A percentile compares a stretch with the other conserved stretches of the same genome.
Evolutionary conservation across 2,113 vertebrate species (phyloP).

Genomic region (Taxidea taxus): DNA sequence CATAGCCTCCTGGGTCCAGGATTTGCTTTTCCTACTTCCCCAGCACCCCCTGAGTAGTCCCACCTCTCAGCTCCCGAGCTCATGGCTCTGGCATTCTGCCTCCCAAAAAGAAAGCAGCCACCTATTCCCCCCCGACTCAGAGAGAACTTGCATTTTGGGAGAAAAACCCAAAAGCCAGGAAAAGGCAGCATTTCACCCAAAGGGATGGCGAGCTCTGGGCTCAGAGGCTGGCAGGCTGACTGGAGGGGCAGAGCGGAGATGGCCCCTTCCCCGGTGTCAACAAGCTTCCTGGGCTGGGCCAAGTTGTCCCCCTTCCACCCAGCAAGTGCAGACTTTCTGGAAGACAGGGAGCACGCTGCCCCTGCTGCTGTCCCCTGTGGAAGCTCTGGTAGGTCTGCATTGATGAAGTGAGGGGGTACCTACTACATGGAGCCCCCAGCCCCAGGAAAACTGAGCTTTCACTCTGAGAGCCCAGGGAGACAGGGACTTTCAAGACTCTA

Average conservation of each 20-base stretch:
- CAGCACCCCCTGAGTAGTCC: too few relatives aligned
- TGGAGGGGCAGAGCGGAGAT: not conserved
- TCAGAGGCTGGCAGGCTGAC: not conserved
- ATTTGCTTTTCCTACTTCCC: not conserved
- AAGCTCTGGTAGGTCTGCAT: not conserved
- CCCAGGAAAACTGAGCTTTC: not conserved
- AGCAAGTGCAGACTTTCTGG: not conserved
- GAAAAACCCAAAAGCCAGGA: not conserved
- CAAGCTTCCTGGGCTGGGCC: not conserved
- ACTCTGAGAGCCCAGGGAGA: not conserved
- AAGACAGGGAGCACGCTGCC: not conserved
- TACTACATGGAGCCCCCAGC: fast-evolving
- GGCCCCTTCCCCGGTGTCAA: fast-evolving
- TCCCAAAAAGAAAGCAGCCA: not conserved
- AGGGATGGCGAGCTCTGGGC: too few relatives aligned
- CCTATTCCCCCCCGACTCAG: too few relatives aligned
- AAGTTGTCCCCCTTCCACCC: too few relatives aligned
- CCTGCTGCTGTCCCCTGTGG: not conserved
- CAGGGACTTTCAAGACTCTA: not conserved
- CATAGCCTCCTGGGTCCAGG: not conserved
- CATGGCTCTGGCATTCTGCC: not conserved
- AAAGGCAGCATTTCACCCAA: not conserved
- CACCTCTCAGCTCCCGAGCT: not conserved
- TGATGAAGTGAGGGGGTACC: fast-evolving
- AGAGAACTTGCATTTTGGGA: not conserved